Conservation (phyloP, 2,888 invertebrate genomes). For the Apoda limacodes region DNA sequence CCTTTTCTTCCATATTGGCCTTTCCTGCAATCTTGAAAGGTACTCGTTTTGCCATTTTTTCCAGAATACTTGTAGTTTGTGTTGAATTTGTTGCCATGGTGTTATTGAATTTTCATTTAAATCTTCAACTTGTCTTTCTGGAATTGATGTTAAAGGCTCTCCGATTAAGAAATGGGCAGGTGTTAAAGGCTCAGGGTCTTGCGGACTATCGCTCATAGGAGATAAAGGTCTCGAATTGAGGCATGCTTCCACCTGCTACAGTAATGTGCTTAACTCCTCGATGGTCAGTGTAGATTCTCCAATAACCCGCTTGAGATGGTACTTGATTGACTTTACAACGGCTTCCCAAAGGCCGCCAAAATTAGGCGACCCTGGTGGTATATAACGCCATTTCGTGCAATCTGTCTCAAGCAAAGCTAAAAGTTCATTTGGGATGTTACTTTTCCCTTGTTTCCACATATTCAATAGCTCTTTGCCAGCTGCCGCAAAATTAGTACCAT, state of each 20-base stretch:
- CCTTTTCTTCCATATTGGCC: slow-evolving; percentile 15
- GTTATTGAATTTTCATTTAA: slow-evolving; percentile 8
- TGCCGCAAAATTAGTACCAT: slow-evolving; percentile 17
- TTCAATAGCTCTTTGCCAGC: too few species aligned
- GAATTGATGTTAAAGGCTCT: slow-evolving; percentile 9
- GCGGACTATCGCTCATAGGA: slow-evolving; percentile 1
- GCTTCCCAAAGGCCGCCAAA: slow-evolving; percentile 23
- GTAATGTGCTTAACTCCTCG: slow-evolving; percentile 9
- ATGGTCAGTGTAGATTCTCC: slow-evolving; percentile 8
- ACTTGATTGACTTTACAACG: slow-evolving; percentile 19
- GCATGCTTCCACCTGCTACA: slow-evolving; percentile 8
- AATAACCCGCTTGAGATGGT: slow-evolving; percentile 15
- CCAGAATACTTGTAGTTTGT: slow-evolving; percentile 17
- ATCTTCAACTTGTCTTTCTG: slow-evolving; percentile 3
- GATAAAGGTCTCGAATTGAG: slow-evolving; percentile 8
- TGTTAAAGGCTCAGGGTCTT: slow-evolving; percentile 7
- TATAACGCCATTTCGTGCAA: slow-evolving; percentile 22
- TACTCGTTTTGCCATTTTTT: slow-evolving; percentile 20
- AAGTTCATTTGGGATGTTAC: too few species aligned
- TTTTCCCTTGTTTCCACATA: too few species aligned
- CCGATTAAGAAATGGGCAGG: slow-evolving; percentile 10
- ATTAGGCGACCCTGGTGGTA: slow-evolving; percentile 16
- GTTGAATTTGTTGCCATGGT: slow-evolving; percentile 18
- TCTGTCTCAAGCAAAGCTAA: too few species aligned
- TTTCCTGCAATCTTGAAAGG: slow-evolving; percentile 13